phyloP scores from a whole-genome alignment of 2,888 invertebrate genomes.

The Podotricha telesiphe region DNA sequence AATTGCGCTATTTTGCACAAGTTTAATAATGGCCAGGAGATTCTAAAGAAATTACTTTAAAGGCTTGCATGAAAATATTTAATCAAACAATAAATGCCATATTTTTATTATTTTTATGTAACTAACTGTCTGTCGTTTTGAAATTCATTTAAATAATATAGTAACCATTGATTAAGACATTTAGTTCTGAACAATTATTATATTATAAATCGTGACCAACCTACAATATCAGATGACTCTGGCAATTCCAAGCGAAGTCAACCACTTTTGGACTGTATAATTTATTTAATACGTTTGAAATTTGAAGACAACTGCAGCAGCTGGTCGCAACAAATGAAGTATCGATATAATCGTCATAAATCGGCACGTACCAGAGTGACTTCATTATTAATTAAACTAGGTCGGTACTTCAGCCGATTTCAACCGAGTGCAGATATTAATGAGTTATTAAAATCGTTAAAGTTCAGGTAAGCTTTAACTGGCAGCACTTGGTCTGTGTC shows the following conservation, averaged over 20 bases:
- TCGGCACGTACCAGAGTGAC: constrained; percentile 14
- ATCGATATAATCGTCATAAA: constrained; percentile 19
- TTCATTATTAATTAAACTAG: constrained; percentile 21
- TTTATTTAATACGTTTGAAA: background rate
- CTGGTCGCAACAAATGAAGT: constrained; percentile 1
- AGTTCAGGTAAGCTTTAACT: background rate
- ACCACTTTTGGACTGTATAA: background rate
- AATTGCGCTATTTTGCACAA: constrained; percentile 26
- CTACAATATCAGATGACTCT: background rate
- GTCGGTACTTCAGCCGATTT: constrained; percentile 17
- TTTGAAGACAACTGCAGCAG: constrained; percentile 4
- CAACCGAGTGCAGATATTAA: constrained; percentile 6
- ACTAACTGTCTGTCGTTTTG: no score
- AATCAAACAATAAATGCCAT: background rate
- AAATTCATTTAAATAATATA: no score
- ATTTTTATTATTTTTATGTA: no score
- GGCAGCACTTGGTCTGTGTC: background rate
- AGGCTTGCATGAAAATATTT: constrained; percentile 22
- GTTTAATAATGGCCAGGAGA: constrained; percentile 25
- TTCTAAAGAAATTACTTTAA: constrained; percentile 22
- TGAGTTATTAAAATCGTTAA: constrained; percentile 16
- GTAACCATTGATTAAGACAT: no score
- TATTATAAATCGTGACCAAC: background rate
- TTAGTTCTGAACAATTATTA: background rate
- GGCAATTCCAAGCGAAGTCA: background rate